phyloP scores from a whole-genome alignment of 2,888 invertebrate genomes.

The Melinaea menophilus region DNA sequence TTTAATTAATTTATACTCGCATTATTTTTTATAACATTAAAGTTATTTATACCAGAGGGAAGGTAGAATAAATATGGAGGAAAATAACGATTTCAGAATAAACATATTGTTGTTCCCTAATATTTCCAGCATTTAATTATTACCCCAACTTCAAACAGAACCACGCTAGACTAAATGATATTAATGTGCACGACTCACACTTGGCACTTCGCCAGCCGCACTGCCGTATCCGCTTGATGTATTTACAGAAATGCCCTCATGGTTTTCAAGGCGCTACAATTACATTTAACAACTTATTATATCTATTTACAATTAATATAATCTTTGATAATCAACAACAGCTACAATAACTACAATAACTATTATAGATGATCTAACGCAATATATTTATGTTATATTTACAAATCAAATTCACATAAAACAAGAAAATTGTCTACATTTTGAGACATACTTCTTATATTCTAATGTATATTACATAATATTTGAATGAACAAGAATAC shows the following conservation, averaged over 20 bases:
- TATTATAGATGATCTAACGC: too few relatives aligned
- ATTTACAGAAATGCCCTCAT: slow-evolving; percentile 34
- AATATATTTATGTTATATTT: too few relatives aligned
- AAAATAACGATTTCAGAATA: too few relatives aligned
- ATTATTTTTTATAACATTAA: neutral
- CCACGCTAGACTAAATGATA: slow-evolving; percentile 37
- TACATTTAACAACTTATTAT: neutral
- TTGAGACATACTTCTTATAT: too few relatives aligned
- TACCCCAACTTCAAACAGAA: slow-evolving; percentile 1
- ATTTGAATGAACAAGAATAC: neutral
- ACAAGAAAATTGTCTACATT: too few relatives aligned
- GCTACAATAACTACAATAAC: too few relatives aligned
- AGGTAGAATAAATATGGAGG: too few relatives aligned
- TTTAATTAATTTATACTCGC: neutral
- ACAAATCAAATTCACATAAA: too few relatives aligned
- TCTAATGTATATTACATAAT: neutral
- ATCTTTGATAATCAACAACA: too few relatives aligned
- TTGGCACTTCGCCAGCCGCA: slow-evolving; percentile 45
- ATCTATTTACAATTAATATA: neutral
- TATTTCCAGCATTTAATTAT: slow-evolving; percentile 2
- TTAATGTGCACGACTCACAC: slow-evolving; percentile 40
- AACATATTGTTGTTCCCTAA: neutral
- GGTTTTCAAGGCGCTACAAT: neutral
- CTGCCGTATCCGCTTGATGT: slow-evolving; percentile 44
- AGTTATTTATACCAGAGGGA: too few relatives aligned